Evolutionary conservation across 2,797 vertebrate genomes (phyloP).

Genomic region (Atherinosoma microstoma): DNA sequence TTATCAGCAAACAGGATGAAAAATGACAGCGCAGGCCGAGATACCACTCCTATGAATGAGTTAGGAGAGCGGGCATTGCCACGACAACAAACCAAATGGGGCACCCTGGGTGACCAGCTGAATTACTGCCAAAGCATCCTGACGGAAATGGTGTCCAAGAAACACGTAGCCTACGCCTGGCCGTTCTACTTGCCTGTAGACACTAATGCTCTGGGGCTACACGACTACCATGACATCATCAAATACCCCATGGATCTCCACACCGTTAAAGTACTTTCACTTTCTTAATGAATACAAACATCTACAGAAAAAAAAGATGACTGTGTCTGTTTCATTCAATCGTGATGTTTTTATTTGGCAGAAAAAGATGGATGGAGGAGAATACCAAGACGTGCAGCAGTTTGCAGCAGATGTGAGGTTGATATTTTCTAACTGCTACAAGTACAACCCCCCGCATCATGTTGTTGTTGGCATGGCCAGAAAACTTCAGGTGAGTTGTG

Average conservation of each 20-base stretch:
- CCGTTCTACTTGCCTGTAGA: constrained; percentile 97
- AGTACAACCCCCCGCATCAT: constrained; percentile 94
- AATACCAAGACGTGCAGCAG: constrained; percentile 91
- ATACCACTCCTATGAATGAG: constrained; percentile 86
- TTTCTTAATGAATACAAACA: not conserved
- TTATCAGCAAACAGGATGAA: constrained; percentile 84
- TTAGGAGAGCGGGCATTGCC: constrained; percentile 83
- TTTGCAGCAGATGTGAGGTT: constrained; percentile 94
- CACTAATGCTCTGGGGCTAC: constrained; percentile 90
- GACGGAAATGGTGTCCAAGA: constrained; percentile 95
- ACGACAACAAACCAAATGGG: constrained; percentile 79
- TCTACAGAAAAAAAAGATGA: not conserved
- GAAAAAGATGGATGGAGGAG: constrained; percentile 93
- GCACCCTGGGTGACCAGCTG: constrained; percentile 87
- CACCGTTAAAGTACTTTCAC: constrained; percentile 89
- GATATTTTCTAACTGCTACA: constrained; percentile 99
- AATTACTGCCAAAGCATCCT: constrained; percentile 91
- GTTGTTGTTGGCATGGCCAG: constrained; percentile 91
- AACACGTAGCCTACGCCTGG: constrained; percentile 92
- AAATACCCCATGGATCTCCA: constrained; percentile 98
- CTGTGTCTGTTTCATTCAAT: not conserved
- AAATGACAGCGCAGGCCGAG: constrained; percentile 82
- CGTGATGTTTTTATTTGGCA: constrained; percentile 80
- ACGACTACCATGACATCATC: constrained; percentile 97
- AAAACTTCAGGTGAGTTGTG: constrained; percentile 89